phyloP scores from a whole-genome alignment of 1,140 invertebrate genomes.

The Oncopeltus fasciatus region DNA sequence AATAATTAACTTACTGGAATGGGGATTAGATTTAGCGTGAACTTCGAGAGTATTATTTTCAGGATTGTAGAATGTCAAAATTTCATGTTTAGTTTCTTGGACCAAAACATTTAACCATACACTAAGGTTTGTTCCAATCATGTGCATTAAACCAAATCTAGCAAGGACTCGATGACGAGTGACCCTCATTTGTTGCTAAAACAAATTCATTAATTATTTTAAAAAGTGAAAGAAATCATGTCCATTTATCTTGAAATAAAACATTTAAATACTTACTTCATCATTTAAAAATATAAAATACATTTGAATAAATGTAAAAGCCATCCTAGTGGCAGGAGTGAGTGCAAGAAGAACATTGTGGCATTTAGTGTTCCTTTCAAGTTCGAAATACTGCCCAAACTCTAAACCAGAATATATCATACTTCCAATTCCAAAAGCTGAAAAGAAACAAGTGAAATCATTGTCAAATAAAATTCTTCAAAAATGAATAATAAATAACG shows the following conservation, averaged over 20 bases:
- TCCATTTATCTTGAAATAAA: neutral
- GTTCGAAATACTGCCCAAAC: constrained; percentile 84
- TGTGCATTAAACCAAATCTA: constrained; percentile 85
- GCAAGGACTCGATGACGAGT: constrained; percentile 74
- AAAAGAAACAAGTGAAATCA: no score
- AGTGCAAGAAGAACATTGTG: constrained; percentile 73
- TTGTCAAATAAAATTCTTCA: no score
- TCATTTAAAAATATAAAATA: constrained; percentile 93
- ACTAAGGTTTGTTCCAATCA: constrained; percentile 87
- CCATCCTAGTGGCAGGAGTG: constrained; percentile 74
- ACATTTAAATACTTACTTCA: constrained; percentile 39
- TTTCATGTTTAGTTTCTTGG: constrained; percentile 87
- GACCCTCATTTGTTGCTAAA: constrained; percentile 66
- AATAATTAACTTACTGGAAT: constrained; percentile 18
- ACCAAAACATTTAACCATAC: constrained; percentile 86
- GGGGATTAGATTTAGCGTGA: constrained; percentile 21
- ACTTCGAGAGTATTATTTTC: constrained; percentile 52
- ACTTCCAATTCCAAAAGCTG: constrained; percentile 84
- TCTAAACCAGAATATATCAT: constrained; percentile 91
- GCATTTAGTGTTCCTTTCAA: constrained; percentile 68
- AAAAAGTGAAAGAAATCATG: neutral
- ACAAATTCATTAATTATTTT: constrained; percentile 14
- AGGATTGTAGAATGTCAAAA: constrained; percentile 74
- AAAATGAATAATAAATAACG: no score
- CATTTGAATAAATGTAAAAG: constrained; percentile 89